Percentiles rank a stretch among this genome's conserved stretches.
Evolutionary conservation across 2,797 vertebrate species (phyloP).

Genomic region (Coilia nasus): DNA sequence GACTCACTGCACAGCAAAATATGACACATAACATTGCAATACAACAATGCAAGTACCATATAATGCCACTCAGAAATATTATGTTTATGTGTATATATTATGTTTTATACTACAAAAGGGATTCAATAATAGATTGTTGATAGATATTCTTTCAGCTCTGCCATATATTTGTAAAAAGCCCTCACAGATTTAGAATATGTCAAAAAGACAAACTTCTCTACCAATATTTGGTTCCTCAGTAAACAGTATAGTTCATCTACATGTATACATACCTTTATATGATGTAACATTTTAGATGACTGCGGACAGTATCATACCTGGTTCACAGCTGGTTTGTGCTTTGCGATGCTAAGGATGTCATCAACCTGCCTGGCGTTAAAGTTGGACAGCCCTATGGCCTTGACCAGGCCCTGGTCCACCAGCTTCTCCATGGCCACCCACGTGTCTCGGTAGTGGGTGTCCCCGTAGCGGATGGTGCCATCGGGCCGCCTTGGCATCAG

Average conservation of each 20-base stretch:
- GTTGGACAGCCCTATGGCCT: conserved; percentile 76
- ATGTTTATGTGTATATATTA: too few relatives aligned
- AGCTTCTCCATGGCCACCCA: conserved; percentile 77
- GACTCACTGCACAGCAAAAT: background rate
- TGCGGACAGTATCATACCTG: conserved; percentile 61
- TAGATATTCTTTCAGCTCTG: background rate
- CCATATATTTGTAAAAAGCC: background rate
- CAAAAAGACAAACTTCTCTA: too few relatives aligned
- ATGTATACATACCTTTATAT: background rate
- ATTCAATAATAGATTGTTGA: background rate
- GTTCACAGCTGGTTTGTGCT: conserved; percentile 73
- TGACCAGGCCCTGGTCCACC: conserved; percentile 73
- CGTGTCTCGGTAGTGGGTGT: conserved; percentile 75
- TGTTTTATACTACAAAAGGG: background rate
- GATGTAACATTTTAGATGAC: background rate
- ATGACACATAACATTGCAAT: background rate
- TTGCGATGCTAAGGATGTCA: conserved; percentile 70
- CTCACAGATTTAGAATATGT: too few relatives aligned
- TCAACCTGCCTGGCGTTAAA: conserved; percentile 75
- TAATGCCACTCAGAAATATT: conserved; percentile 1
- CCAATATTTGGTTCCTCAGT: too few relatives aligned
- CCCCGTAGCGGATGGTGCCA: conserved; percentile 70
- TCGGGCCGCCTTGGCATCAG: conserved; percentile 70
- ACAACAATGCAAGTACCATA: background rate
- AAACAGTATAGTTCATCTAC: background rate